Evolutionary conservation across 2,888 invertebrate species (phyloP), one percentile per base, ranked within the genome.

Genomic region (Clunio marinus): DNA sequence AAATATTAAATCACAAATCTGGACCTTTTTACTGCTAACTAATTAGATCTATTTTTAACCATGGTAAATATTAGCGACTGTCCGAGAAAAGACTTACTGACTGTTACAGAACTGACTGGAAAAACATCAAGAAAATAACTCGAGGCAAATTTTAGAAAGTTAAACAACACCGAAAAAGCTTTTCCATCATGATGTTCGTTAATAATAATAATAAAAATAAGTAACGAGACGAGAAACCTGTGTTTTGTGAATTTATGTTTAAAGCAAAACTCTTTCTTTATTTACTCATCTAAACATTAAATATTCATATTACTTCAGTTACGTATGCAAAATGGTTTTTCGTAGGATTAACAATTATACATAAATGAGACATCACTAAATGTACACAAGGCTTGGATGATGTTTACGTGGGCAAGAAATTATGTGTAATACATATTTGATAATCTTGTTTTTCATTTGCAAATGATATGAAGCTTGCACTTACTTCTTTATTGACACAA

Each of bases 291-390:
- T 51, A 51, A 51, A 22, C 51, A 51, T 51, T 17, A 51, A 51
- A 51, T 51, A 51, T 51, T 51, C 51, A 51, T 51, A 51, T 51
- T 20, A 22, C n/a, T 22, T 51, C 51, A 51, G 17, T 20, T 51
- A 4, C 51, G 51, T 51, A 51, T 51, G 51, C 51, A n/a, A 15
- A 41, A 41, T 41, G 15, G 8, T 8, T 32, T 32, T 32, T 32
- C 41, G 41, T 32, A 15, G 17, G 51, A 51, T 51, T 51, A 51
- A 51, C 51, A 51, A 51, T 51, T 51, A 51, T 51, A 51, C n/a
- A n/a, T n/a, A 51, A 51, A 51, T 51, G 51, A 51, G 51, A 51
- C 51, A 51, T 51, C 51, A 51, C 51, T 51, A 51, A 51, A 51
- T 51, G 51, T 15, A 15, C n/a, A n/a, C n/a, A 41, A 15, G 2